Conservation (phyloP, 2,113 vertebrate species). For the Platysteira castanea region DNA sequence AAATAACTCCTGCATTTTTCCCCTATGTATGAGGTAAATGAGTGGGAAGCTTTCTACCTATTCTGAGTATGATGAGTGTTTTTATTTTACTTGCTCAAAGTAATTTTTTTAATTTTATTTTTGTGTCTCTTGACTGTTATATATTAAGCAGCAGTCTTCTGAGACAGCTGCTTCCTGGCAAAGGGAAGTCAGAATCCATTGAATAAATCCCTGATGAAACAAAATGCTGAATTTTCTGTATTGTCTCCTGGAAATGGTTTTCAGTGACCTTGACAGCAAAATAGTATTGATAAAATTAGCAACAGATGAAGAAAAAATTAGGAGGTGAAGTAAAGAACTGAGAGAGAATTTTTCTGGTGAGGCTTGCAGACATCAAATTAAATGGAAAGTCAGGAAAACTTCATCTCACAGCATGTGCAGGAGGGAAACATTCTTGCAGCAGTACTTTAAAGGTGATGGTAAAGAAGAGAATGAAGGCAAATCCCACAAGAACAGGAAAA, state of each 20-base stretch:
- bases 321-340: neutral
- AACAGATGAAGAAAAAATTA: neutral
- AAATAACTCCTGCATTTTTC: neutral
- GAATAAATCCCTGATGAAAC: neutral
- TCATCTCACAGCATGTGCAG: neutral
- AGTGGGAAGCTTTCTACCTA: neutral
- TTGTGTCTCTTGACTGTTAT: neutral
- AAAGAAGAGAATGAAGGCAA: neutral
- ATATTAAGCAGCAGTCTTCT: neutral
- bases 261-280: neutral
- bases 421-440: neutral
- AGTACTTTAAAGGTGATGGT: neutral
- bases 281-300: neutral
- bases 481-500: neutral
- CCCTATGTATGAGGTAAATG: neutral
- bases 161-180: neutral
- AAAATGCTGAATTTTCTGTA: neutral
- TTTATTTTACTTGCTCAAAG: neutral
- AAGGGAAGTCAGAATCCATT: neutral
- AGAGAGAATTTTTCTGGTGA: neutral
- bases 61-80: neutral
- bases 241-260: neutral
- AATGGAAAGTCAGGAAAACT: neutral
- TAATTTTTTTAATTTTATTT: neutral
- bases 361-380: neutral